These are phyloP conservation scores for Brachionus koreanus DNA, from an alignment of 1,140 invertebrate genomes.

Conservation along the genomic window DNA sequence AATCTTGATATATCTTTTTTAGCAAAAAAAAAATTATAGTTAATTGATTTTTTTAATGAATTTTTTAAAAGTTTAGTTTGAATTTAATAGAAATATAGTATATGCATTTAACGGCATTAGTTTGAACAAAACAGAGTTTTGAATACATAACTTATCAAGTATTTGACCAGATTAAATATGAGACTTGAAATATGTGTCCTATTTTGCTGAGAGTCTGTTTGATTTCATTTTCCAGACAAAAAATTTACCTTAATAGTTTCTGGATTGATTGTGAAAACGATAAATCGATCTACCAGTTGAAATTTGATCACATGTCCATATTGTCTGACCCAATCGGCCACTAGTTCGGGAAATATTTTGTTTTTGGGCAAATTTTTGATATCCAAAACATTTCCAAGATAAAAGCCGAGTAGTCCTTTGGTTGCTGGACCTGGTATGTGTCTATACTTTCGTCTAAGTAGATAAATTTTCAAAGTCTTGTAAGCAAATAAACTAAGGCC, in stretches of 20 bases:
- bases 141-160: too few species aligned
- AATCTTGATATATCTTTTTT: too few species aligned
- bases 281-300: not conserved
- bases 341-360: not conserved
- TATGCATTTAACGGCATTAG: too few species aligned
- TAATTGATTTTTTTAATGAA: too few species aligned
- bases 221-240: not conserved
- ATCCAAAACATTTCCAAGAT: not conserved
- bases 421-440: conserved; percentile 33
- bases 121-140: too few species aligned
- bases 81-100: too few species aligned
- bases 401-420: conserved; percentile 23
- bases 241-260: not conserved
- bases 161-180: too few species aligned
- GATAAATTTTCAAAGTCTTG: conserved; percentile 4
- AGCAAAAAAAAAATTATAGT: too few species aligned
- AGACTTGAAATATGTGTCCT: too few species aligned
- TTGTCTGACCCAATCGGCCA: not conserved
- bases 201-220: not conserved
- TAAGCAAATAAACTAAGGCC: not conserved
- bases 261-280: not conserved
- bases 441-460: not conserved
- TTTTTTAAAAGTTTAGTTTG: too few species aligned
- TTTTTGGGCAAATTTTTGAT: not conserved
- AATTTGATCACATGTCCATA: conserved; percentile 11